Conservation (phyloP, 2,888 invertebrate species). For the Campoletis raptor region DNA sequence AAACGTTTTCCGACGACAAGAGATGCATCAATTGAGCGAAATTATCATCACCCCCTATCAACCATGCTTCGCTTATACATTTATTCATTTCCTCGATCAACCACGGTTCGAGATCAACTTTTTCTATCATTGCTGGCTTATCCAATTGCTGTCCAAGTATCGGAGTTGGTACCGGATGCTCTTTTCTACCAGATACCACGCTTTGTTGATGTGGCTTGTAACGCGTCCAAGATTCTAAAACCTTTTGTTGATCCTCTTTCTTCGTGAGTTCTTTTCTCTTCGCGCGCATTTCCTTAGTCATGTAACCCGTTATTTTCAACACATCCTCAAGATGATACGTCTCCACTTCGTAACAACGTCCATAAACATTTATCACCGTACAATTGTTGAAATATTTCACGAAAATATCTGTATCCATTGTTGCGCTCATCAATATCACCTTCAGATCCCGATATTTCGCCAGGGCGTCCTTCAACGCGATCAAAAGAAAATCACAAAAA, state of each 20-base stretch:
- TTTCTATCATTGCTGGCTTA: slow-evolving; percentile 82
- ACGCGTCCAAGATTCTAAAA: slow-evolving; percentile 84
- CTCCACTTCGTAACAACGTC: slow-evolving; percentile 91
- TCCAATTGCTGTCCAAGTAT: slow-evolving; percentile 81
- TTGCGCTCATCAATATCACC: slow-evolving; percentile 97
- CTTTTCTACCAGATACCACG: slow-evolving; percentile 64
- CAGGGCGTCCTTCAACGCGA: slow-evolving; percentile 92
- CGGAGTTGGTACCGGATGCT: slow-evolving; percentile 76
- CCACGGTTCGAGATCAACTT: slow-evolving; percentile 85
- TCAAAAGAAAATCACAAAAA: slow-evolving; percentile 96
- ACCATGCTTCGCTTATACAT: slow-evolving; percentile 88
- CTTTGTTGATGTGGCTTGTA: slow-evolving; percentile 74
- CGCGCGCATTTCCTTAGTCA: slow-evolving; percentile 85
- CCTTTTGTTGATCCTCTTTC: slow-evolving; percentile 82
- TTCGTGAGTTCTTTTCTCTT: slow-evolving; percentile 81
- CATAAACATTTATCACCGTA: slow-evolving; percentile 91
- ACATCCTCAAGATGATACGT: slow-evolving; percentile 93
- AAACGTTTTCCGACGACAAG: slow-evolving; percentile 91
- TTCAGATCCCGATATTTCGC: slow-evolving; percentile 90
- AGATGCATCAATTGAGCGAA: slow-evolving; percentile 92
- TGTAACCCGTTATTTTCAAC: slow-evolving; percentile 87
- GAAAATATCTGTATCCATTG: slow-evolving; percentile 94
- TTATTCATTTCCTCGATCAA: slow-evolving; percentile 89
- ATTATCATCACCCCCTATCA: slow-evolving; percentile 87
- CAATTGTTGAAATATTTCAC: slow-evolving; percentile 93